Base-by-base conservation (phyloP, 2,797 vertebrate species). In the Lepilemur ruficaudatus region DNA sequence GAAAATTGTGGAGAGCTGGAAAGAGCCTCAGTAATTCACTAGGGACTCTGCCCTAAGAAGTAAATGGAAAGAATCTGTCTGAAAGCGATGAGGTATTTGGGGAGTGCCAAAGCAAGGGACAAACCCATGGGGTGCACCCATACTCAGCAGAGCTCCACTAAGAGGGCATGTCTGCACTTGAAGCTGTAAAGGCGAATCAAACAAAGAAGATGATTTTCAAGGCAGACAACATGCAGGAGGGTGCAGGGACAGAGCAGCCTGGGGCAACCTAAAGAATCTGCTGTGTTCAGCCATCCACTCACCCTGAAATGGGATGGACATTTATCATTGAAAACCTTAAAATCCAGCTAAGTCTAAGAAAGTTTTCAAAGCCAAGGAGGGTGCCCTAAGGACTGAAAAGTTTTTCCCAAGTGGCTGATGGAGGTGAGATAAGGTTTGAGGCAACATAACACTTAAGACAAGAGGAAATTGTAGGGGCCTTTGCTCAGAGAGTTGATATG, bases 21-120 rank as follows among this genome's bases (percentile, higher is more conserved):
- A 78, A 82, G 73, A 57, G 80, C 84, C 50, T 84, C 38, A 23
- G 65, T 57, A 30, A 92, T 86, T 80, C 52, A 81, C 72, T 69
- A 88, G 35, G 20, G 72, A 76, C 32, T 93, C 72, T n/a, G 32
- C 20, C n/a, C 48, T 55, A 55, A 78, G 75, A 78, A 91, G 30
- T 89, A 91, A 73, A 89, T 73, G 80, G 50, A 91, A 96, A 91
- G 70, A 91, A 91, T 87, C 55, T 91, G 32, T 78, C 67, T 93
- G 46, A 61, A 89, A 93, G 52, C 67, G 46, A 93, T 79, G 41
- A 93, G 61, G n/a, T 70, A 82, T 82, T 91, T 93, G 69, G 52
- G 30, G 61, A 96, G 32, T 80, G 50, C n/a, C 43, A 92, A 79
- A 50, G n/a, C 35, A 90, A 94, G 50, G 43, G n/a, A 83, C 76